Conservation (phyloP, 2,797 vertebrate genomes). For the Adelosebastes latens region DNA sequence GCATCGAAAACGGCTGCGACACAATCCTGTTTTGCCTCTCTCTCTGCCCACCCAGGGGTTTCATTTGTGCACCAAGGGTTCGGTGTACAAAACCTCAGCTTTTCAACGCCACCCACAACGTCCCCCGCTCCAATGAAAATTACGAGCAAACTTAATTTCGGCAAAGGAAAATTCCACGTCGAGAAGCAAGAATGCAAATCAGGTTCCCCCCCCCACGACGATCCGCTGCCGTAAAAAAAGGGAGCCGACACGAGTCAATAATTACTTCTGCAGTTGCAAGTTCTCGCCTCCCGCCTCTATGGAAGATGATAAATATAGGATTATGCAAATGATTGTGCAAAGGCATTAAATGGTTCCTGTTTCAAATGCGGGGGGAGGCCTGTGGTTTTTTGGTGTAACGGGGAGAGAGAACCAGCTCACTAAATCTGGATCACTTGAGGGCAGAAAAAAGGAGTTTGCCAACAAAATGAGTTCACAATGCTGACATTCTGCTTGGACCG, state of each 20-base stretch:
- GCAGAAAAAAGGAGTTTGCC: slow-evolving; percentile 12
- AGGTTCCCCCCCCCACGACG: slow-evolving; percentile 1
- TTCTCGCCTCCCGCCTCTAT: slow-evolving; percentile 12
- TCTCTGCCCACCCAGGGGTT: slow-evolving; percentile 62
- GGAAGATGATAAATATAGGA: slow-evolving; percentile 55
- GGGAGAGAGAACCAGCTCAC: slow-evolving; percentile 26
- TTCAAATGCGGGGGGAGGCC: slow-evolving; percentile 42
- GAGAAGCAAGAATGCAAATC: slow-evolving; percentile 24
- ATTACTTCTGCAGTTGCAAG: slow-evolving; percentile 31
- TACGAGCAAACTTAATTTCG: slow-evolving; percentile 16
- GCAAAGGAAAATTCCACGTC: slow-evolving; percentile 56
- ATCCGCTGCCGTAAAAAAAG: slow-evolving; percentile 23
- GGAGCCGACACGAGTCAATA: slow-evolving; percentile 57
- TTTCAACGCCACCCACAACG: slow-evolving; percentile 59
- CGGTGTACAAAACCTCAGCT: slow-evolving; percentile 41
- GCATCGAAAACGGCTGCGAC: slow-evolving; percentile 47
- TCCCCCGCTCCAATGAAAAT: slow-evolving; percentile 31
- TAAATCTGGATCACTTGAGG: slow-evolving; percentile 49
- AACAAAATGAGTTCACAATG: slow-evolving; percentile 44
- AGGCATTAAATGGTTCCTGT: slow-evolving; percentile 52
- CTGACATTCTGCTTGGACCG: slow-evolving; percentile 14
- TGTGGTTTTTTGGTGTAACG: slow-evolving; percentile 40
- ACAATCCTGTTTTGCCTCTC: slow-evolving; percentile 20
- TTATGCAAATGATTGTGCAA: slow-evolving; percentile 50
- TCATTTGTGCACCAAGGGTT: slow-evolving; percentile 17